A percentile compares a stretch with the other conserved stretches of the same genome.
phyloP scores from a whole-genome alignment of 2,113 vertebrate species.

The Holacanthus passer region DNA sequence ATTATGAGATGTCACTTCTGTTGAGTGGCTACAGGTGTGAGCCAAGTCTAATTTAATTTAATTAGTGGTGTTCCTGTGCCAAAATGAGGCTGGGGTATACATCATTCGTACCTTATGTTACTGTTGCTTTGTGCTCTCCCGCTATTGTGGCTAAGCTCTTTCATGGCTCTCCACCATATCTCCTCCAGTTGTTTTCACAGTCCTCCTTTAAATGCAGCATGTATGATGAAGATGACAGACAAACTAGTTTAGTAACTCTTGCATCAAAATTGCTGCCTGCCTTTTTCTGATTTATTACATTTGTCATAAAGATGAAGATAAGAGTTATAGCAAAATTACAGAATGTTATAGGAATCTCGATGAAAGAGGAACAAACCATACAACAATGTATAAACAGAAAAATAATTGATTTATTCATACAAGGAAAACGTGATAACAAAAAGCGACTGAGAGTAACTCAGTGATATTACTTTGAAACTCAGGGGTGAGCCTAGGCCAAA shows the following conservation, averaged over 20 bases:
- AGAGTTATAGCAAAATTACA: background rate
- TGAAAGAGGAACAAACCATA: too few relatives aligned
- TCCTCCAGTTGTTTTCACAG: too few relatives aligned
- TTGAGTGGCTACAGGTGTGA: slow-evolving; percentile 8
- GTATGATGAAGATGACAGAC: too few relatives aligned
- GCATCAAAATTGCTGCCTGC: background rate
- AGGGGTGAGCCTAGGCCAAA: too few relatives aligned
- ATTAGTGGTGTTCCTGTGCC: slow-evolving; percentile 1
- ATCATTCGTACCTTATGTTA: background rate
- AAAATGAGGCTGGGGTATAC: background rate
- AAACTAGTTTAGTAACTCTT: too few relatives aligned
- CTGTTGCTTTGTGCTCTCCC: background rate
- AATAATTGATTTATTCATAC: too few relatives aligned
- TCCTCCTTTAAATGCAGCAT: background rate
- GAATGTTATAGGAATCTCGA: too few relatives aligned
- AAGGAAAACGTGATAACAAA: too few relatives aligned
- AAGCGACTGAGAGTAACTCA: too few relatives aligned
- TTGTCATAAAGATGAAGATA: background rate
- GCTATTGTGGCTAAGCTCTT: background rate
- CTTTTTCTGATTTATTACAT: background rate
- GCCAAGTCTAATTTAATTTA: slow-evolving; percentile 1
- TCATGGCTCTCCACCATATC: background rate
- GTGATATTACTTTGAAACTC: too few relatives aligned
- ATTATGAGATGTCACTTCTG: background rate
- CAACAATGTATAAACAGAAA: too few relatives aligned